Evolutionary conservation across 2,888 invertebrate species (phyloP).

Genomic region (Ormyrus nitidulus): DNA sequence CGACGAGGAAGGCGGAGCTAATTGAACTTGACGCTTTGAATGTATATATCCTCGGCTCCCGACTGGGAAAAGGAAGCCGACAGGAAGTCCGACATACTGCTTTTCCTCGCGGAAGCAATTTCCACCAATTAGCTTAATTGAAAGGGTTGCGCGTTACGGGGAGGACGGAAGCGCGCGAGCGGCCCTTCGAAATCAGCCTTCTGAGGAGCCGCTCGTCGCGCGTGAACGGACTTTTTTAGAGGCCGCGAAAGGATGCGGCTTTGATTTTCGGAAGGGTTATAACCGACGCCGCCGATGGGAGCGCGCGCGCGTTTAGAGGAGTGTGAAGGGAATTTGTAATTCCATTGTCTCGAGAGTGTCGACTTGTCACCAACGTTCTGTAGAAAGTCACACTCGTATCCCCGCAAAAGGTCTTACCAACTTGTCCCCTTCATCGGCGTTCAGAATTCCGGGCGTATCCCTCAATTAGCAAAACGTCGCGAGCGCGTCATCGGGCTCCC

Average conservation of each 20-base stretch:
- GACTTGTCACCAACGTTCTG: no score
- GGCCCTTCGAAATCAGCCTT: no score
- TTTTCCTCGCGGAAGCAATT: constrained; percentile 33
- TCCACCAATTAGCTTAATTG: constrained; percentile 38
- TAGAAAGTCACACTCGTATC: no score
- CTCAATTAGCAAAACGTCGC: no score
- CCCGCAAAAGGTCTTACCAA: no score
- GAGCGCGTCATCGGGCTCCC: not conserved
- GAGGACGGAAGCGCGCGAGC: not conserved
- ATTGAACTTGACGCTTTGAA: constrained; percentile 43
- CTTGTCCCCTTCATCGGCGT: no score
- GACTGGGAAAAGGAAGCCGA: constrained; percentile 7
- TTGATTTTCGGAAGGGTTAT: not conserved
- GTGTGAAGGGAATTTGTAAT: no score
- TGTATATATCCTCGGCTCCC: constrained; percentile 9
- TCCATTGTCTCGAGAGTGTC: no score
- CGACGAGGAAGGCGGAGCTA: not conserved
- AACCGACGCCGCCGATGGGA: not conserved
- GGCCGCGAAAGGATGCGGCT: not conserved
- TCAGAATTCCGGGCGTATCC: no score
- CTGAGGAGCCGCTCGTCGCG: not conserved
- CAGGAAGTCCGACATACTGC: constrained; percentile 11
- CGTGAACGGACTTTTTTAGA: not conserved
- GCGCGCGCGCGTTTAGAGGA: not conserved
- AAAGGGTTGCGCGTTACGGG: constrained; percentile 1